Conservation (phyloP, 1,140 invertebrate species). For the Drosophila novamexicana region DNA sequence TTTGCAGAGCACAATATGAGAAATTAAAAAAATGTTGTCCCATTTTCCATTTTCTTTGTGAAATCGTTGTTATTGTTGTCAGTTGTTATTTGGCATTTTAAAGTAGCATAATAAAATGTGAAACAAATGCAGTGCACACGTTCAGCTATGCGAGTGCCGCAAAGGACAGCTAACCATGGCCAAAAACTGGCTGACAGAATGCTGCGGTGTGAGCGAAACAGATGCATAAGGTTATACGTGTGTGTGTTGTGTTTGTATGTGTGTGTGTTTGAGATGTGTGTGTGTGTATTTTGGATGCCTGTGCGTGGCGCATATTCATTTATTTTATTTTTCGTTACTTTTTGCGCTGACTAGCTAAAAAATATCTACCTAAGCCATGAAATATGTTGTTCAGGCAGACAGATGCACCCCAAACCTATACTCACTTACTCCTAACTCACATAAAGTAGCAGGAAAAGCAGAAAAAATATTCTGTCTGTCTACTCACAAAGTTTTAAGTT, state of each 20-base stretch:
- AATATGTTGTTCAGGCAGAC: constrained; percentile 63
- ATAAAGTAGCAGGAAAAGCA: neutral
- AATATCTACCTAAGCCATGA: constrained; percentile 70
- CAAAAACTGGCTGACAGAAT: constrained; percentile 52
- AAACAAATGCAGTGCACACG: constrained; percentile 78
- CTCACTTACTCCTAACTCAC: neutral
- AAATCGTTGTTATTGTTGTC: constrained; percentile 10
- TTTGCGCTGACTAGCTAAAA: constrained; percentile 71
- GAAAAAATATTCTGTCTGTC: too few relatives aligned
- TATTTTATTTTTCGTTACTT: constrained; percentile 61
- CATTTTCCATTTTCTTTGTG: constrained; percentile 28
- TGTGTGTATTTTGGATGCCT: constrained; percentile 54
- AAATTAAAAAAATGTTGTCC: constrained; percentile 47
- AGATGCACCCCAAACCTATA: constrained; percentile 1
- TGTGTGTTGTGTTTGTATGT: constrained; percentile 12
- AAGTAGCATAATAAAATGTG: constrained; percentile 77
- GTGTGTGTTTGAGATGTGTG: constrained; percentile 34
- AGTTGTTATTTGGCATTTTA: constrained; percentile 56
- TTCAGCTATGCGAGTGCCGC: constrained; percentile 70
- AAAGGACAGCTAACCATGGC: constrained; percentile 48
- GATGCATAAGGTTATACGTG: constrained; percentile 3
- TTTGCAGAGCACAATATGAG: constrained; percentile 6
- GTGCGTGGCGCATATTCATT: constrained; percentile 74
- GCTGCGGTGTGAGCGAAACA: constrained; percentile 1
- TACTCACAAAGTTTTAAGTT: neutral